A percentile compares a stretch with the other conserved stretches of the same genome.
Conservation (phyloP, 2,797 vertebrate genomes). For the Graptemys geographica region DNA sequence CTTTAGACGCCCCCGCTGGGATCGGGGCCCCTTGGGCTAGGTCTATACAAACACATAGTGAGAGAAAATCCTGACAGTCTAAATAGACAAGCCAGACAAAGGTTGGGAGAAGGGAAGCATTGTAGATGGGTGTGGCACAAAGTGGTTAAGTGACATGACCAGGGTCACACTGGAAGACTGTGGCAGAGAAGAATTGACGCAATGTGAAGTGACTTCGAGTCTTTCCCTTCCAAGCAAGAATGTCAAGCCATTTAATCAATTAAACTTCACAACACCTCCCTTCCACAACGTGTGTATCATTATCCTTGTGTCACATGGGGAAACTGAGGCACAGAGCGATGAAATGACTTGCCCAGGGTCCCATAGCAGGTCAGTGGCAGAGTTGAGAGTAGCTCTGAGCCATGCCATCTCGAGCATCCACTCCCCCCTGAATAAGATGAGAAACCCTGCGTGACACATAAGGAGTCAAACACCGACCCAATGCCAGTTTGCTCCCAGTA, state of each 20-base stretch:
- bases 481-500: neutral
- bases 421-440: neutral
- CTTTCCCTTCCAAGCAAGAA: fast-evolving
- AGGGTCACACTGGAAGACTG: neutral
- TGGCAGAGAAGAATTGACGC: neutral
- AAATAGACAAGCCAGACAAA: neutral
- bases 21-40: neutral
- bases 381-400: neutral
- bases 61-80: neutral
- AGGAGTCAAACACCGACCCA: neutral
- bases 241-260: neutral
- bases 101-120: neutral
- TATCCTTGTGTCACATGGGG: neutral
- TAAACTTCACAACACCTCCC: neutral
- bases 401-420: neutral
- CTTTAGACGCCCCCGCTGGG: neutral
- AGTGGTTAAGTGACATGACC: neutral
- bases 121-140: neutral
- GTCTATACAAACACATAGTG: neutral
- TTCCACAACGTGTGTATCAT: neutral
- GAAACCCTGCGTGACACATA: neutral
- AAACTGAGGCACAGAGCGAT: neutral
- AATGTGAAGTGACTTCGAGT: neutral
- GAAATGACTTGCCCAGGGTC: neutral
- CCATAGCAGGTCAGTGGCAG: neutral